Conservation (phyloP, 2,113 vertebrate species). For the Cryptomyrus ogoouensis region DNA sequence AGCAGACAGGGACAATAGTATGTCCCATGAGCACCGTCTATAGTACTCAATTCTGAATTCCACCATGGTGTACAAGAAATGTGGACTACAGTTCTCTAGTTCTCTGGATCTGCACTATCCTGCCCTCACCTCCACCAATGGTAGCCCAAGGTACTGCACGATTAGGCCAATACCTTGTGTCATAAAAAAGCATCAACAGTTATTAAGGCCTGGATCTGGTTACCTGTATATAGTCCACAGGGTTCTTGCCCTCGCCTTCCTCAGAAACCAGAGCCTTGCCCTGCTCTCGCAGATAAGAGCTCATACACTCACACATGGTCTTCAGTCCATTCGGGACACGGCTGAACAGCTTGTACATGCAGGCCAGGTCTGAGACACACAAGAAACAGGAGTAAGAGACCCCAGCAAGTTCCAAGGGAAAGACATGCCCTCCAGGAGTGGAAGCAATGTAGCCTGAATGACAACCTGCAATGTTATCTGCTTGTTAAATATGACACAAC, state of each 20-base stretch:
- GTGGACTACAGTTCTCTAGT: background rate
- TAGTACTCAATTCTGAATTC: background rate
- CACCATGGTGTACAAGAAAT: background rate
- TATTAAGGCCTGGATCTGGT: background rate
- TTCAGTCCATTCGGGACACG: constrained; percentile 94
- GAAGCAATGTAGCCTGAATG: background rate
- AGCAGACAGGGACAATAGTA: background rate
- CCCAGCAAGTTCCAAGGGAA: background rate
- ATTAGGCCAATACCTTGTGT: background rate
- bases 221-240: constrained; percentile 98
- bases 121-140: background rate
- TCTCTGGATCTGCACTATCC: background rate
- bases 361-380: constrained; percentile 75
- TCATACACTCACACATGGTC: constrained; percentile 99
- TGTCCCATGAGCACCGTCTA: background rate
- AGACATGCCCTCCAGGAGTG: background rate
- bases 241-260: constrained; percentile 95
- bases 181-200: background rate
- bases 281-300: constrained; percentile 88
- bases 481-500: background rate
- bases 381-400: constrained; percentile 19
- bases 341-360: constrained; percentile 97
- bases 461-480: background rate
- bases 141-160: background rate
- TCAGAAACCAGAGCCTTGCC: constrained; percentile 96